These are phyloP conservation scores for Anoplius nigerrimus DNA, from an alignment of 2,888 invertebrate species.

Conservation along the genomic window DNA sequence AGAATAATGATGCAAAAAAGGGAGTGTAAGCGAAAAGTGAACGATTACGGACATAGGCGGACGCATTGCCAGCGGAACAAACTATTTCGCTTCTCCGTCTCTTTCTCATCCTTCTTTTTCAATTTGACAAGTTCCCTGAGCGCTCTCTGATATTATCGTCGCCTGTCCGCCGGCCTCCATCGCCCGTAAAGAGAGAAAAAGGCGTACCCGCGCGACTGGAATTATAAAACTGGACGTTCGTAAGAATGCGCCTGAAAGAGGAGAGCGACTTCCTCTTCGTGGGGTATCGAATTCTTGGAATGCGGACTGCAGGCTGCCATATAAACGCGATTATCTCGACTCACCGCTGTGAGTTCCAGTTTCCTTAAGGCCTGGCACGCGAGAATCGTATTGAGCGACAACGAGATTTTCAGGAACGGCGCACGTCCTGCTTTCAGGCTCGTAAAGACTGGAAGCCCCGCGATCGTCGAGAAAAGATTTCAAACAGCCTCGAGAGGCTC, in stretches of 20 bases:
- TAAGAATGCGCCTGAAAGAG: conserved; percentile 25
- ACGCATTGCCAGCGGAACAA: too few species aligned
- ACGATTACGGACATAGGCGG: too few species aligned
- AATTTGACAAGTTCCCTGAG: neutral
- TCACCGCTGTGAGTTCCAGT: conserved; percentile 51
- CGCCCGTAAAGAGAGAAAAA: neutral
- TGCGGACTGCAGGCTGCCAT: conserved; percentile 55
- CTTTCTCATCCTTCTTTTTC: neutral
- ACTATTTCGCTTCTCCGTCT: neutral
- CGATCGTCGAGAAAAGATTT: conserved; percentile 7
- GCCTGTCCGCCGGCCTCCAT: neutral
- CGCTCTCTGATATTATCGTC: neutral
- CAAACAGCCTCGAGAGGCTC: neutral
- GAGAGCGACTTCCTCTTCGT: conserved; percentile 36
- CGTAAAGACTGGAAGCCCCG: conserved; percentile 19
- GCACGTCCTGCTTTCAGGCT: conserved; percentile 14
- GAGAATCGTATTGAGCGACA: conserved; percentile 23
- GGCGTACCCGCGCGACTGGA: conserved; percentile 17
- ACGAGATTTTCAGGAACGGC: conserved; percentile 46
- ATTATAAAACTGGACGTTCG: conserved; percentile 46
- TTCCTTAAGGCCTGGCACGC: conserved; percentile 51
- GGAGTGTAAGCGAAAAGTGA: too few species aligned
- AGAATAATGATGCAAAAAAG: too few species aligned
- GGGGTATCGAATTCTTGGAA: conserved; percentile 60
- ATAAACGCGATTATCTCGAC: conserved; percentile 54